Base-by-base conservation (phyloP, 2,888 invertebrate species). In the Clivina fossor region DNA sequence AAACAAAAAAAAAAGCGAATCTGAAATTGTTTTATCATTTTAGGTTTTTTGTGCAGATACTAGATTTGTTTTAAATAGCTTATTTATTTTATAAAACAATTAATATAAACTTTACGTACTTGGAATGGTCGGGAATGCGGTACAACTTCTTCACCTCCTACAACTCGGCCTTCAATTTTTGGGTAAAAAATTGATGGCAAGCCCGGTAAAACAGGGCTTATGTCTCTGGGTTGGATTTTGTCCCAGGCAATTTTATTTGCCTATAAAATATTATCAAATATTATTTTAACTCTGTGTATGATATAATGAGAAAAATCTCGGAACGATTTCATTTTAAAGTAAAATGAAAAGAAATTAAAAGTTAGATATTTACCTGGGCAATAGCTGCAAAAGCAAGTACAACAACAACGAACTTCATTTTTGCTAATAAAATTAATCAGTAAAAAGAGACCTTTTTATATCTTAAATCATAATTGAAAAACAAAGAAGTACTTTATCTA, bases 111-210 rank as follows among this genome's bases (percentile, higher is more conserved):
- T 30, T 13, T 40, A 19, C 37, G 20, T 56, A 62, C 62, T 59
- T 62, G 62, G 56, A 44, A 60, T n/a, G 62, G 62, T 8, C 53
- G 49, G 13, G 61, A 60, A 43, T 61, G 58, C 18, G 61, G 61
- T 7, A 4, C 40, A 13, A 46, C 57, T 49, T 62, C 62, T 5
- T 53, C 33, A 22, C 62, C 62, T 33, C 62, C 62, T 15, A 58
- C 58, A 30, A 62, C 58, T 46, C 56, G 59, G 28, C 40, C 33
- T 9, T 16, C 22, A 5, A 15, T 26, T 16, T 28, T 46, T 11
- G 19, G 58, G 47, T 16, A 51, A 41, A 15, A 53, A 55, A 43
- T 32, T 43, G 35, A 56, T 20, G 35, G 35, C 8, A 33, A 7
- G 7, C 50, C 50, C 20, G 20, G 20, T 4, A 32, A 19, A 11